Percentiles rank a stretch among this genome's conserved stretches.
Conservation (phyloP, 2,888 invertebrate genomes). For the Cephus pygmeus region DNA sequence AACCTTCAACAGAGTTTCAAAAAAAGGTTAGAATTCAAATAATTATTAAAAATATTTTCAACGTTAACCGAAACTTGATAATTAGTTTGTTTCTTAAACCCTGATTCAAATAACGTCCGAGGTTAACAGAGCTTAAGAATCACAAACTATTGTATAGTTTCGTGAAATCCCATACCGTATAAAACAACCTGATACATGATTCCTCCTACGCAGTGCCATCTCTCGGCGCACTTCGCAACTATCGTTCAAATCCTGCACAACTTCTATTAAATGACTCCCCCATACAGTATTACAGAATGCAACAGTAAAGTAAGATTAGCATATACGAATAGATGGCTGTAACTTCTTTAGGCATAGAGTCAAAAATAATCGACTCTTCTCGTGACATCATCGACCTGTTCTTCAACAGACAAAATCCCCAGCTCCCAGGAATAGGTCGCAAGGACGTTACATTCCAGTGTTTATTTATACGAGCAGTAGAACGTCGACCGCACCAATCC, state of each 20-base stretch:
- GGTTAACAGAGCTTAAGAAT: background rate
- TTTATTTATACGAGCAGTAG: constrained; percentile 41
- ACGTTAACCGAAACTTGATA: background rate
- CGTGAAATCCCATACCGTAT: background rate
- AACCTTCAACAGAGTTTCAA: background rate
- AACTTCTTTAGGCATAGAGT: background rate
- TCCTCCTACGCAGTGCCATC: background rate
- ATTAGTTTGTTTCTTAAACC: background rate
- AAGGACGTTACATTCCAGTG: constrained; percentile 44
- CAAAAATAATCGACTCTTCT: background rate
- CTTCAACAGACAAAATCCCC: constrained; percentile 38
- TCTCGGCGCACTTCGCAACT: background rate
- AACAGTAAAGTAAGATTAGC: no score
- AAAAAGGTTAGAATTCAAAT: background rate
- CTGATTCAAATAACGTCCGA: background rate
- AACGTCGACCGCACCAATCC: background rate
- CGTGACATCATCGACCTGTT: background rate
- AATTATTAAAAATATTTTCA: background rate
- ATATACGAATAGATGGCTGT: background rate
- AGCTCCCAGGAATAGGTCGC: constrained; percentile 52
- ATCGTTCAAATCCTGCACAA: background rate
- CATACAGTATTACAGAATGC: no score
- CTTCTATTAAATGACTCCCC: no score
- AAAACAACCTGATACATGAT: background rate
- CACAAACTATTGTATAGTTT: background rate